phyloP scores from a whole-genome alignment of 2,113 vertebrate species.

The Brienomyrus brachyistius region DNA sequence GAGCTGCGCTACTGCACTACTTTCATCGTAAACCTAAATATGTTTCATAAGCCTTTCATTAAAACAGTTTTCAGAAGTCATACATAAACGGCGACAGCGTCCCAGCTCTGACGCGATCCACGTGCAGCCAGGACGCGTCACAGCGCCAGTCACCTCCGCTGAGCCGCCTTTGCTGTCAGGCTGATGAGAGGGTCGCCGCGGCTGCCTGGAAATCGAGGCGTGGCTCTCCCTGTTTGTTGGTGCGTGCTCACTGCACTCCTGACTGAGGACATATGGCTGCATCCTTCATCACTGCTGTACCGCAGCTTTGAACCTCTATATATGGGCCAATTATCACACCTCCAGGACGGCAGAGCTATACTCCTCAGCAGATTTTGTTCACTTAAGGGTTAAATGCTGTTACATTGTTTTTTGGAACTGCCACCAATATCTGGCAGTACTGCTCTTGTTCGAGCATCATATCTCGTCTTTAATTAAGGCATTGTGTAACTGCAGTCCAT shows the following conservation, averaged over 20 bases:
- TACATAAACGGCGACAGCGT: neutral
- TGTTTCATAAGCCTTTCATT: neutral
- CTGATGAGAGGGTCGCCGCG: neutral
- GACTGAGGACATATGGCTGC: neutral
- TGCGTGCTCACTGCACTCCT: neutral
- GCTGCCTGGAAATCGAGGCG: too few species aligned
- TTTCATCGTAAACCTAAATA: neutral
- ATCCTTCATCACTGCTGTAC: neutral
- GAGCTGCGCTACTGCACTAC: neutral
- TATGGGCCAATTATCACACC: neutral
- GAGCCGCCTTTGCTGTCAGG: neutral
- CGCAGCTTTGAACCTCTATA: neutral
- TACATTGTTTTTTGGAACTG: neutral
- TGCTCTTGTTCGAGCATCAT: neutral
- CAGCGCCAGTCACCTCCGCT: neutral
- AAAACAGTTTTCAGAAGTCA: neutral
- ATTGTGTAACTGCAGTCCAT: neutral
- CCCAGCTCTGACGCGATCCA: neutral
- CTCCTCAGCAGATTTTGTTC: neutral
- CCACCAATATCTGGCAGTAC: neutral
- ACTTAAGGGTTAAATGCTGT: neutral
- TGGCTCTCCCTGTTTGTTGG: neutral
- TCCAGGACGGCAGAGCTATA: neutral
- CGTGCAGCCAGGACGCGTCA: neutral
- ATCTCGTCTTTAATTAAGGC: neutral